These are phyloP conservation scores for Menidia beryllina DNA, from an alignment of 2,113 vertebrate genomes.

Conservation along the genomic window DNA sequence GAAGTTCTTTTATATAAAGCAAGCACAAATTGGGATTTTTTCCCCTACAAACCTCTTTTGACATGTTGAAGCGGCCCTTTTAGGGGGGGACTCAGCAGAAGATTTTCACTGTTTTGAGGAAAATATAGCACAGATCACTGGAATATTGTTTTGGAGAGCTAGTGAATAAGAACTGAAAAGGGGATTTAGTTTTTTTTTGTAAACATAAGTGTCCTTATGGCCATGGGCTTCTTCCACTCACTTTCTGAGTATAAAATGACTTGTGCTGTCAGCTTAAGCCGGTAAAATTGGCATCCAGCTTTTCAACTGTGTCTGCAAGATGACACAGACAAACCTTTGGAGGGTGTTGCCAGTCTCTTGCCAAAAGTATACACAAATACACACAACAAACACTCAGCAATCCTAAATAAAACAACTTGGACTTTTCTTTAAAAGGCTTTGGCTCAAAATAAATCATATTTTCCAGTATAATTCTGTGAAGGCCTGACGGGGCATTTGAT, in stretches of 20 bases:
- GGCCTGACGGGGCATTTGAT: too few species aligned
- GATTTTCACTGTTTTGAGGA: slow-evolving; percentile 38
- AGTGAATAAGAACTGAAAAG: background rate
- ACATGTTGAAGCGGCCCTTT: slow-evolving; percentile 20
- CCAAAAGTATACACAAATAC: background rate
- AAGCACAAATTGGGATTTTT: background rate
- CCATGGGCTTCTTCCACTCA: background rate
- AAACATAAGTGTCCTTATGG: background rate
- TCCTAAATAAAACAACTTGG: background rate
- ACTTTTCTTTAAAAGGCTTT: too few species aligned
- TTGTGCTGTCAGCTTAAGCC: background rate
- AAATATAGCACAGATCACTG: too few species aligned
- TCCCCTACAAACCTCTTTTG: slow-evolving; percentile 4
- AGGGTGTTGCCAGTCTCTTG: background rate
- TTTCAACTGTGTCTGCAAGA: background rate
- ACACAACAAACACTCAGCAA: background rate
- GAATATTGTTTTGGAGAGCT: background rate
- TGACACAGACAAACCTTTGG: background rate
- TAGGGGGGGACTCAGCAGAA: slow-evolving; percentile 45
- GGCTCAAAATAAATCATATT: too few species aligned
- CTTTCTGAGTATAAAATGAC: background rate
- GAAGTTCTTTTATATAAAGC: too few species aligned
- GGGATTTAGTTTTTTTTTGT: background rate
- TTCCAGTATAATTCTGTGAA: too few species aligned
- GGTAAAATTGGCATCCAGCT: background rate